Percentiles rank a stretch among this genome's conserved stretches.
Conservation (phyloP, 2,113 vertebrate species). For the Peromyscus maniculatus region DNA sequence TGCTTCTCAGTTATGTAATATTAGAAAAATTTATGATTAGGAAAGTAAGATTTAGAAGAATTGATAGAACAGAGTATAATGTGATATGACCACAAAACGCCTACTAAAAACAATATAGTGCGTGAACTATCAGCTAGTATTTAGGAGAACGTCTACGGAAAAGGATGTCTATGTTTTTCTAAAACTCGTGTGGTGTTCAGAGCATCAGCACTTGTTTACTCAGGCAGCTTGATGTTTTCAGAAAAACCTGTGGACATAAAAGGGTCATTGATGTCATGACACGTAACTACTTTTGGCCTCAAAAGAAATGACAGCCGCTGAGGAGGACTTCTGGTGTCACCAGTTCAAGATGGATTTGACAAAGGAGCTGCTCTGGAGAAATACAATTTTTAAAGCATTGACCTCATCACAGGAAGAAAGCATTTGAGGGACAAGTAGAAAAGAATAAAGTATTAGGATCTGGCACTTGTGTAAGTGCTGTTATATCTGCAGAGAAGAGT, state of each 20-base stretch:
- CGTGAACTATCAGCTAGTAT: not conserved
- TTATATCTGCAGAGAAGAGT: not conserved
- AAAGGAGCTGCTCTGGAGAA: constrained; percentile 42
- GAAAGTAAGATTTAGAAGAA: not conserved
- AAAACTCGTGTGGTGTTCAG: not conserved
- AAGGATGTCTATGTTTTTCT: not conserved
- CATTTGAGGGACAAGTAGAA: constrained; percentile 32
- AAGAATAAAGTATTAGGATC: constrained; percentile 3
- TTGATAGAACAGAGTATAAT: not conserved
- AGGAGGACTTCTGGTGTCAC: not conserved
- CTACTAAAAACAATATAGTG: not conserved
- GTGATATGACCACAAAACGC: not conserved
- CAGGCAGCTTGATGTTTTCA: constrained; percentile 36
- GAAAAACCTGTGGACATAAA: constrained; percentile 9
- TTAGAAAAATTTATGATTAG: not conserved
- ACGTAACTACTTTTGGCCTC: constrained; percentile 8
- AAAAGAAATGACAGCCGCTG: constrained; percentile 35
- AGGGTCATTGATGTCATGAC: constrained; percentile 47
- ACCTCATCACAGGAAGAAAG: constrained; percentile 42
- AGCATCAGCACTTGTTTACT: constrained; percentile 2
- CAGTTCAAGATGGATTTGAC: constrained; percentile 43
- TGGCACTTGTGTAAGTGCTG: not conserved
- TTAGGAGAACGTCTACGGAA: not conserved
- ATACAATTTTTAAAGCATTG: constrained; percentile 53
- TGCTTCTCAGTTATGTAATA: not conserved